These are phyloP conservation scores for Aphelenchoides besseyi DNA, from an alignment of 1,140 invertebrate genomes.

Conservation along the genomic window DNA sequence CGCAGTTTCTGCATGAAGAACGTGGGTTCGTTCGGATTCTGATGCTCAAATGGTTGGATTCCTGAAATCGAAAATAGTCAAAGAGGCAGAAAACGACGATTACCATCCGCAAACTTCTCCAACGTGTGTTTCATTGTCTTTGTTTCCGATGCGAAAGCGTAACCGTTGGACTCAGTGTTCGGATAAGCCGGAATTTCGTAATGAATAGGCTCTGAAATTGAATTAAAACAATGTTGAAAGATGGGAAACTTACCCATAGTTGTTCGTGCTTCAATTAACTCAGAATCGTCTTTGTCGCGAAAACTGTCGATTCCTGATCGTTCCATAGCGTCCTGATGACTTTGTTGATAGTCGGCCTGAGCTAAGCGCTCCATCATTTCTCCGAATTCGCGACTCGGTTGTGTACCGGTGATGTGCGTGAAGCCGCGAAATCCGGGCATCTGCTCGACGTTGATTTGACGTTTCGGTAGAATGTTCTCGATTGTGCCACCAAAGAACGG, in stretches of 20 bases:
- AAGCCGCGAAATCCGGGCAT: slow-evolving; percentile 2
- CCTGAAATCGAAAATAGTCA: not conserved
- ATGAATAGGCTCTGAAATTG: not conserved
- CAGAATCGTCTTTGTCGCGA: not conserved
- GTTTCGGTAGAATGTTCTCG: slow-evolving; percentile 9
- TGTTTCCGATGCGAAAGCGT: not conserved
- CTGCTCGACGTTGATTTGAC: not conserved
- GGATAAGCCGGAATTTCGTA: not conserved
- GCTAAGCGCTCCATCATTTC: not conserved
- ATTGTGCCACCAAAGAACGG: slow-evolving; percentile 5
- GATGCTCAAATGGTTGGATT: slow-evolving; percentile 9
- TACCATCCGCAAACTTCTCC: slow-evolving; percentile 4
- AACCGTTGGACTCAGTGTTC: not conserved
- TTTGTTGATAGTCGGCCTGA: not conserved
- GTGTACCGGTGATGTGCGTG: not conserved
- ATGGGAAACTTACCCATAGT: not conserved
- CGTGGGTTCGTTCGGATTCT: not conserved
- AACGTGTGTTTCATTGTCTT: slow-evolving; percentile 3
- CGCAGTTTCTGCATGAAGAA: not conserved
- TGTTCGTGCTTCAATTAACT: not conserved
- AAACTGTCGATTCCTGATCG: slow-evolving; percentile 2
- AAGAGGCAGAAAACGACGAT: not conserved
- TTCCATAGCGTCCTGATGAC: not conserved
- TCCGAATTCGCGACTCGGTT: not conserved
- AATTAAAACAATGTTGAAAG: not conserved